A percentile compares a stretch with the other conserved stretches of the same genome.
phyloP scores from a whole-genome alignment of 1,140 invertebrate species.

The Liolophura sinensis region DNA sequence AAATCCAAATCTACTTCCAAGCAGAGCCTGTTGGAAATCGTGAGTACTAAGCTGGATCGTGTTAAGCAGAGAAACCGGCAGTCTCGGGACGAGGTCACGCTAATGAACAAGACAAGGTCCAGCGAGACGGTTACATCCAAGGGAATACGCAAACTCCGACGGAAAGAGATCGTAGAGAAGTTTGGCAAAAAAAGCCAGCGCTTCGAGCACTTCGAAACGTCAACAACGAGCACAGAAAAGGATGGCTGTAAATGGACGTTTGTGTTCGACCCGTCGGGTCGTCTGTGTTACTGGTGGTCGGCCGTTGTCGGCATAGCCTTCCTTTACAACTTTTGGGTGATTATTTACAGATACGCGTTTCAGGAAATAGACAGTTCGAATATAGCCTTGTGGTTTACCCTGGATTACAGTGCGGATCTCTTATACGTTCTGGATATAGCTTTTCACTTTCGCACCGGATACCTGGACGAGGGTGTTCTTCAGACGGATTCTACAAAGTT shows the following conservation, averaged over 20 bases:
- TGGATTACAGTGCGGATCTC: slow-evolving; percentile 96
- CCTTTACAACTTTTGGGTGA: slow-evolving; percentile 96
- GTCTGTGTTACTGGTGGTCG: slow-evolving; percentile 60
- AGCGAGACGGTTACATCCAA: slow-evolving; percentile 46
- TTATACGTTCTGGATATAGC: slow-evolving; percentile 94
- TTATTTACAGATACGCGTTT: slow-evolving; percentile 98
- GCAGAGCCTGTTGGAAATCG: slow-evolving; percentile 69
- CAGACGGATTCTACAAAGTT: slow-evolving; percentile 93
- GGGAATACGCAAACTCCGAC: slow-evolving; percentile 45
- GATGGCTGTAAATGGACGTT: slow-evolving; percentile 71
- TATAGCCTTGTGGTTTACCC: slow-evolving; percentile 90
- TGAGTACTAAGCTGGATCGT: slow-evolving; percentile 68
- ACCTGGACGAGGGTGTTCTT: slow-evolving; percentile 73
- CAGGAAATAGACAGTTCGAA: slow-evolving; percentile 78
- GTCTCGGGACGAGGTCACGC: slow-evolving; percentile 45
- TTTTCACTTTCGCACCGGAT: slow-evolving; percentile 96
- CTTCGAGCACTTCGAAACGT: slow-evolving; percentile 39
- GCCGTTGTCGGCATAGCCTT: slow-evolving; percentile 92
- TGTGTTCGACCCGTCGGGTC: slow-evolving; percentile 59
- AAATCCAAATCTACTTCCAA: slow-evolving; percentile 63
- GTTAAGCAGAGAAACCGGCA: slow-evolving; percentile 36
- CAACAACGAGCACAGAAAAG: slow-evolving; percentile 55
- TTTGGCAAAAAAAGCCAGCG: slow-evolving; percentile 53
- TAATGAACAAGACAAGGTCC: slow-evolving; percentile 51
- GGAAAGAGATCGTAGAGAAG: slow-evolving; percentile 52